phyloP scores from a whole-genome alignment of 2,888 invertebrate species.

The Mythimna vitellina region DNA sequence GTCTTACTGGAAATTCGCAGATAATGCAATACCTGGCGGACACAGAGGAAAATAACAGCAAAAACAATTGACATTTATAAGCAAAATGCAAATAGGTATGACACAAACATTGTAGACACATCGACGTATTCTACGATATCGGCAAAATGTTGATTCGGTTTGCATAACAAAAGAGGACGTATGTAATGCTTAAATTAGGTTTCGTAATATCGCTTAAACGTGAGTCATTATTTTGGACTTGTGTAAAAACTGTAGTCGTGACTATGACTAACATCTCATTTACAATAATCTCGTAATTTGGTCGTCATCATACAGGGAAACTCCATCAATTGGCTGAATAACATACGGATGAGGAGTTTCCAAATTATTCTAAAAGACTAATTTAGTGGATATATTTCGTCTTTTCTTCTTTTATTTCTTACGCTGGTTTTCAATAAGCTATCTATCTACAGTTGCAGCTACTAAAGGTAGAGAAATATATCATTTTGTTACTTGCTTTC shows the following conservation, averaged over 20 bases:
- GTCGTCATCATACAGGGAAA: constrained; percentile 16
- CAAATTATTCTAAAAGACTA: neutral
- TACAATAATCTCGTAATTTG: constrained; percentile 18
- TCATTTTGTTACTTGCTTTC: too few species aligned
- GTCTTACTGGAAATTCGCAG: neutral
- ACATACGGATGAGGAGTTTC: constrained; percentile 2
- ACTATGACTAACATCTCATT: constrained; percentile 33
- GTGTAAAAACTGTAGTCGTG: constrained; percentile 31
- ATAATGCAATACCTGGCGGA: constrained; percentile 39
- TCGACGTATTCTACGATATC: constrained; percentile 34
- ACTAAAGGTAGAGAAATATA: too few species aligned
- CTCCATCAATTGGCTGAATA: constrained; percentile 25
- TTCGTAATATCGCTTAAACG: constrained; percentile 55
- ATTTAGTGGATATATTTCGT: neutral
- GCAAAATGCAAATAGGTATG: constrained; percentile 49
- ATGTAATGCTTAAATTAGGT: constrained; percentile 50
- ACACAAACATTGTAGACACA: constrained; percentile 24
- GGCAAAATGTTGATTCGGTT: constrained; percentile 37
- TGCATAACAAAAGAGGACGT: constrained; percentile 42
- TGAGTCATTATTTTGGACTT: constrained; percentile 50
- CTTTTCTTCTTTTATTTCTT: neutral
- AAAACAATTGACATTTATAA: constrained; percentile 36
- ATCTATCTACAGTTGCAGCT: too few species aligned
- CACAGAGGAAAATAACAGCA: constrained; percentile 50
- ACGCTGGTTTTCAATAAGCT: too few species aligned